Conservation (phyloP, 2,797 vertebrate genomes). For the Eulemur mongoz region DNA sequence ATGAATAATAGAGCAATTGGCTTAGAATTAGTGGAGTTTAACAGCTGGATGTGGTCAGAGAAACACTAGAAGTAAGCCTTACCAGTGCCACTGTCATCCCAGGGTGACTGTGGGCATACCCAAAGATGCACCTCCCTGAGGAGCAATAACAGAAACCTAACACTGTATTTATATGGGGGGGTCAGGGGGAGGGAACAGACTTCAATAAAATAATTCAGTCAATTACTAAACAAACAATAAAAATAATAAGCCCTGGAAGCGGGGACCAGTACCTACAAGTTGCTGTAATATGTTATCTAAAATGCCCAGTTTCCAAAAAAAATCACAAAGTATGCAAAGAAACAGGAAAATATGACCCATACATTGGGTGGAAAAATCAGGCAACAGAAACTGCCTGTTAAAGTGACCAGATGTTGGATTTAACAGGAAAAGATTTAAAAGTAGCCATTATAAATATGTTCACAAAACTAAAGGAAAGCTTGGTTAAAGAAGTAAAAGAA, state of each 20-base stretch:
- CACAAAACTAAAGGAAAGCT: background rate
- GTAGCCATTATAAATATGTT: background rate
- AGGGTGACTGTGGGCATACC: background rate
- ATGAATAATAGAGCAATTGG: background rate
- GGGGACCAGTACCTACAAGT: background rate
- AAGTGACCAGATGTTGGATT: background rate
- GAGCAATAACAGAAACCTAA: background rate
- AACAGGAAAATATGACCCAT: background rate
- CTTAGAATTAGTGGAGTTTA: background rate
- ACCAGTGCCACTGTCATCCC: background rate
- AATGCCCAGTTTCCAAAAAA: background rate
- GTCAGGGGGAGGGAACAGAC: background rate
- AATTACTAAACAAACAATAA: background rate
- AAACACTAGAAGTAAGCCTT: background rate
- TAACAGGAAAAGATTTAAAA: background rate
- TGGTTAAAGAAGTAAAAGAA: background rate
- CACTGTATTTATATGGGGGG: background rate
- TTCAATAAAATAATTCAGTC: background rate
- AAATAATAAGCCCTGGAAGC: background rate
- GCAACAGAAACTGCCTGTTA: background rate
- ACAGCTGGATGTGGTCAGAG: background rate
- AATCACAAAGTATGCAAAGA: background rate
- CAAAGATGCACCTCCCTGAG: background rate
- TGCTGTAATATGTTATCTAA: background rate
- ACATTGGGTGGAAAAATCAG: background rate